A percentile compares a stretch with the other conserved stretches of the same genome.
Conservation (phyloP, 2,113 vertebrate genomes). For the Mormoops blainvillei region DNA sequence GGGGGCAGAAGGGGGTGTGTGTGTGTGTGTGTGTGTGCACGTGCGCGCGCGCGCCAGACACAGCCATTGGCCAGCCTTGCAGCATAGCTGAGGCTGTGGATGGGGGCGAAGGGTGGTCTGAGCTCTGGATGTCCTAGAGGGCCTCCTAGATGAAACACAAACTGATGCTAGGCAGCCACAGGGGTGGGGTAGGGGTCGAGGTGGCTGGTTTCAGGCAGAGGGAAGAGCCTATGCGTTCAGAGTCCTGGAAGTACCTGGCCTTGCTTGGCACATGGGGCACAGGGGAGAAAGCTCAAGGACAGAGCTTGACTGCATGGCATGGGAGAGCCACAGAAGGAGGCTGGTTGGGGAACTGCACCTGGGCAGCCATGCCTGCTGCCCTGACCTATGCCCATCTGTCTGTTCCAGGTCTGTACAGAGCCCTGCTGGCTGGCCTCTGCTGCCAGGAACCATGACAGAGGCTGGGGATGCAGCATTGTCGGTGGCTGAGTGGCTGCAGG, state of each 20-base stretch:
- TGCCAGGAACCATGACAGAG: conserved; percentile 73
- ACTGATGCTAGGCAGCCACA: background rate
- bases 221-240: background rate
- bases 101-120: background rate
- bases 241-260: background rate
- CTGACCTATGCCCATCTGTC: background rate
- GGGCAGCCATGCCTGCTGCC: background rate
- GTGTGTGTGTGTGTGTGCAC: background rate
- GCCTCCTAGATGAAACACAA: background rate
- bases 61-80: background rate
- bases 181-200: background rate
- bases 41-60: background rate
- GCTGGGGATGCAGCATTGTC: conserved; percentile 66
- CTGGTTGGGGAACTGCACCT: no score
- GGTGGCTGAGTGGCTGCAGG: conserved; percentile 85
- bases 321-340: background rate
- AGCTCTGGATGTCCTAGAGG: background rate
- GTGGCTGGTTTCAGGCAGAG: background rate
- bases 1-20: background rate
- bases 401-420: conserved; percentile 43
- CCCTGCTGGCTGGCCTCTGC: background rate
- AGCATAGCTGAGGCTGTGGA: background rate
- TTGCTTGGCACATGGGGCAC: background rate
- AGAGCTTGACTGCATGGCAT: background rate
- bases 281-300: background rate